Base-by-base conservation (phyloP, 2,888 invertebrate species). In the Deilephila elpenor region DNA sequence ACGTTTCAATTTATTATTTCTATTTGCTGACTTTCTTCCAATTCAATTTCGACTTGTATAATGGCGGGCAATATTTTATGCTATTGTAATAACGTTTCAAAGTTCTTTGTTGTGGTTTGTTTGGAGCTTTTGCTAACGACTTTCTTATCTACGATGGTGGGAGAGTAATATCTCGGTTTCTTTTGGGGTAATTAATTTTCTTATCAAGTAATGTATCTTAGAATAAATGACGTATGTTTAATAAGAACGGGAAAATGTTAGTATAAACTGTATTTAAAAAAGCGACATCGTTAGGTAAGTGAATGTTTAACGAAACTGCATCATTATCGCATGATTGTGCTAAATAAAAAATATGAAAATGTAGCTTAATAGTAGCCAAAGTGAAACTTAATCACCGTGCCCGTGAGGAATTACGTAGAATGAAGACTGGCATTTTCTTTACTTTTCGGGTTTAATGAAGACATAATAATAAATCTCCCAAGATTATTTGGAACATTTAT, bases 1-100 rank as follows among this genome's bases (percentile, higher is more conserved):
- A 77, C 73, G 75, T 62, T 78, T 59, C 71, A 74, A 76, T 74
- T 67, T 59, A 34, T 72, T 72, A 72, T 67, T 64, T 73, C 37
- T 72, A 59, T 67, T 37, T 67, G 56, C 44, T 67, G 25, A 51
- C 64, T 51, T 62, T 74, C 51, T 70, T 56, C 56, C 71, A 73
- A 74, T 74, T 67, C 32, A 64, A 71, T 64, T 44, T 64, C 25
- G 51, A 14, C 17, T 67, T 19, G 72, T 44, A 73, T 60, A 71
- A 78, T 72, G 53, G 37, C 32, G 59, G 59, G 44, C 37, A 34
- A 73, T 73, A 67, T 73, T 73, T 73, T 59, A 67, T 67, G 37
- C 37, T 59, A 44, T 67, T 37, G 32, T 72, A 29, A 20, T 34
- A 32, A 67, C 67, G n/a, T 56, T 73, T 70, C 74, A 72, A 64